Base-by-base conservation (phyloP, 2,113 vertebrate genomes). In the Cyprinus carpio region DNA sequence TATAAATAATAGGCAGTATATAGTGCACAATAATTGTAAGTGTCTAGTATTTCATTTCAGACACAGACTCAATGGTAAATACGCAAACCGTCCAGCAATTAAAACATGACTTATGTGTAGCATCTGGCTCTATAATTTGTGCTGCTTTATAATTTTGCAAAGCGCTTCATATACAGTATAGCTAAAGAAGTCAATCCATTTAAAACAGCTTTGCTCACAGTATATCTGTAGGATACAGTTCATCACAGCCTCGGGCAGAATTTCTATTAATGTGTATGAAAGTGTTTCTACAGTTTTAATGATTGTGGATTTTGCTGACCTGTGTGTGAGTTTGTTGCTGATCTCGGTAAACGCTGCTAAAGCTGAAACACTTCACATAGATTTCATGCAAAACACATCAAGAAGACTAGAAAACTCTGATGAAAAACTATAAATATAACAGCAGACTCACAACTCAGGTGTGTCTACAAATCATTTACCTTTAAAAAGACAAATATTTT, bases 291-390 rank as follows among this genome's bases (percentile, higher is more conserved):
- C 31, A 37, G 29, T 69, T 69, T 37, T 37, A 69, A 69, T 69
- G 65, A 69, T 69, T 69, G 65, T 69, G 65, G 31, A 37, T 69
- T 69, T 69, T 37, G 65, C 65, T 69, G 65, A 34, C 16, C 5
- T 10, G 65, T 20, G 65, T 69, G 8, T 34, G 65, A 67, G 65
- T 20, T 8, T 69, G 31, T 20, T 69, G 65, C 29, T 69, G 65
- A 69, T 34, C 65, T 37, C 31, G 9, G 16, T 18, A 34, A 67
- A 9, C 64, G 15, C 29, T 20, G 29, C 65, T 67, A 67, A 65
- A 65, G 64, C 64, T 34, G 16, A 69, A 69, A 31, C 34, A 25
- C 51, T 62, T 49, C 16, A 16, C 56, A 23, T 43, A 85, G 16
- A 34, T 69, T 7, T 37, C 34, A 69, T 18, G 31, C 29, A 34